A percentile compares a stretch with the other conserved stretches of the same genome.
Conservation (phyloP, 2,888 invertebrate genomes). For the Pecten maximus region DNA sequence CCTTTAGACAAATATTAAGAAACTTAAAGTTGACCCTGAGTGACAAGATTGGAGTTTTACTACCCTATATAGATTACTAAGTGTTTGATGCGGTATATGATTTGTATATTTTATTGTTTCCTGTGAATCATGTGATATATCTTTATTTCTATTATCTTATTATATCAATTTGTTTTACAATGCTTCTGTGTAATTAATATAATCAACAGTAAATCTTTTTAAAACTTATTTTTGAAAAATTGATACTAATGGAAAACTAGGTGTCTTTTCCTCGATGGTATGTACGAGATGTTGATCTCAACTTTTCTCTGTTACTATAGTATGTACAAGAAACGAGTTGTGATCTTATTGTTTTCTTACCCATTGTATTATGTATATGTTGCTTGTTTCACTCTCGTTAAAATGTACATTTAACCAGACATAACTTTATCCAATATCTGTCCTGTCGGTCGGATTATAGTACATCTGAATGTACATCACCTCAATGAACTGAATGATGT, state of each 20-base stretch:
- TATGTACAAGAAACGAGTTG: not conserved
- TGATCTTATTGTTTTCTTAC: not conserved
- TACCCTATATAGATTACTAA: not conserved
- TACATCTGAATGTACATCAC: too few relatives aligned
- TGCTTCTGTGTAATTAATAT: not conserved
- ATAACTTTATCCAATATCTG: not conserved
- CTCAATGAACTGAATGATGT: too few relatives aligned
- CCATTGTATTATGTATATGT: too few relatives aligned
- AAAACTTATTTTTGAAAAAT: not conserved
- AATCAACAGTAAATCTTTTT: not conserved
- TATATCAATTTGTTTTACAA: not conserved
- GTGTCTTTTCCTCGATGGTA: not conserved
- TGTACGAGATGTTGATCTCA: not conserved
- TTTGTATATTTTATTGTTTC: not conserved
- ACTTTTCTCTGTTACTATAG: not conserved
- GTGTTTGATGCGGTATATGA: not conserved
- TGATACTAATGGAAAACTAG: not conserved
- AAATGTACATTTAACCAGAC: not conserved
- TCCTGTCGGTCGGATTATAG: not conserved
- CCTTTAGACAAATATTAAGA: too few relatives aligned
- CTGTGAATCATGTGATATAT: slow-evolving; percentile 18
- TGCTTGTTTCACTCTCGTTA: too few relatives aligned
- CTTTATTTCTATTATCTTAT: not conserved
- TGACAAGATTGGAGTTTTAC: not conserved
- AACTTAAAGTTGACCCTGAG: too few relatives aligned